Evolutionary conservation across 2,113 vertebrate genomes (phyloP), one percentile per base, ranked within the genome.

Genomic region (Paraplagusia blochii): DNA sequence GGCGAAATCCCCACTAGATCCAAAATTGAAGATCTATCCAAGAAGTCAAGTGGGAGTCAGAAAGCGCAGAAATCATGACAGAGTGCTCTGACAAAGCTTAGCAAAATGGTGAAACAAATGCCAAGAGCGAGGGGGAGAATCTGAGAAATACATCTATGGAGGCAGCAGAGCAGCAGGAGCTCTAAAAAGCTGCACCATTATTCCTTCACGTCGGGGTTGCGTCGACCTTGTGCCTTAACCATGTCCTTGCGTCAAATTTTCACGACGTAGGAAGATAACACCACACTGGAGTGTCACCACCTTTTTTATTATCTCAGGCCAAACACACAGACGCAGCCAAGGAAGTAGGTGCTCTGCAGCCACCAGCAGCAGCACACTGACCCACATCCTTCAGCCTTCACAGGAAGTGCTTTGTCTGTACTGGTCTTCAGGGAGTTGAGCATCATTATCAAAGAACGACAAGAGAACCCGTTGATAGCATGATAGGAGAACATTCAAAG

Each of bases 301-400:
- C 53, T 72, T 63, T 14, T 39, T 66, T 46, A 63, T 45, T 68
- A 65, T 39, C 38, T 52, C 45, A 64, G 36, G 34, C 49, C 63
- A 33, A 6, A 29, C 22, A 34, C 54, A 55, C 61, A 52, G 66
- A 53, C 60, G 46, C 61, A 83, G 65, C 65, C 34, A 50, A 66
- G 61, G 50, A 89, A 88, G 56, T 79, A 64, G 81, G 86, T 84
- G 84, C 64, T 77, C 83, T 78, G 82, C 75, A 76, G 80, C 87
- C 83, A 45, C 29, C 14, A 83, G 83, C 81, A 44, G 44, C 80
- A 87, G 69, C 84, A 87, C 70, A 87, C 77, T 88, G 83, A 87
- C 87, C 85, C 82, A 87, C 50, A 85, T 87, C 69, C 16, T 6
- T 58, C 44, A 49, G 59, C 68, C 69, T 74, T 46, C 42, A 47